Evolutionary conservation across 1,140 invertebrate species (phyloP).

Genomic region (Rhopalosiphum maidis): DNA sequence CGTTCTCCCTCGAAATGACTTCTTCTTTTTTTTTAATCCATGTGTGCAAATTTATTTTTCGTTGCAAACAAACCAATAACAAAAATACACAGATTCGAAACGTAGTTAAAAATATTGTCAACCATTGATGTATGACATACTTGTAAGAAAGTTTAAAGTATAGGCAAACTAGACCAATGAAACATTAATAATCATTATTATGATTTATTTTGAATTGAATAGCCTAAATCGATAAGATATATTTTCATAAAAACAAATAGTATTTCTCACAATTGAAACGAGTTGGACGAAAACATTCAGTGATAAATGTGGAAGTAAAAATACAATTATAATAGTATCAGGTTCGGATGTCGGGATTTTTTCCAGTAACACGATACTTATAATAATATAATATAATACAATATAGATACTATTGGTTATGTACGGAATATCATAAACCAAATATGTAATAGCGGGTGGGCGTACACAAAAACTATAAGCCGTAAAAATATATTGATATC

Average conservation of each 20-base stretch:
- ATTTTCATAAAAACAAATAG: neutral
- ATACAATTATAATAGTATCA: slow-evolving; percentile 14
- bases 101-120: neutral
- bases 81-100: neutral
- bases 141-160: neutral
- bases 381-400: neutral
- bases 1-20: neutral
- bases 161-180: neutral
- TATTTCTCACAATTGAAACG: neutral
- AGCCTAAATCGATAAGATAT: neutral
- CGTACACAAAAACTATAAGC: neutral
- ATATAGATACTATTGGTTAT: neutral
- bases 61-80: neutral
- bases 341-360: slow-evolving; percentile 18
- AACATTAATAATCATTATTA: neutral
- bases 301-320: neutral
- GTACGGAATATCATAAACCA: slow-evolving; percentile 5
- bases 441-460: neutral
- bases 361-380: neutral
- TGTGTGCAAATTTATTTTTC: neutral
- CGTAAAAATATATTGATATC: slow-evolving; percentile 31
- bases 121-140: neutral
- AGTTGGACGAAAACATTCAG: neutral
- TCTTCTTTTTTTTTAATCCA: neutral
- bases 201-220: neutral